These are phyloP conservation scores for Tokudaia tokunoshimensis DNA, from an alignment of 2,797 vertebrate genomes.

Conservation along the genomic window DNA sequence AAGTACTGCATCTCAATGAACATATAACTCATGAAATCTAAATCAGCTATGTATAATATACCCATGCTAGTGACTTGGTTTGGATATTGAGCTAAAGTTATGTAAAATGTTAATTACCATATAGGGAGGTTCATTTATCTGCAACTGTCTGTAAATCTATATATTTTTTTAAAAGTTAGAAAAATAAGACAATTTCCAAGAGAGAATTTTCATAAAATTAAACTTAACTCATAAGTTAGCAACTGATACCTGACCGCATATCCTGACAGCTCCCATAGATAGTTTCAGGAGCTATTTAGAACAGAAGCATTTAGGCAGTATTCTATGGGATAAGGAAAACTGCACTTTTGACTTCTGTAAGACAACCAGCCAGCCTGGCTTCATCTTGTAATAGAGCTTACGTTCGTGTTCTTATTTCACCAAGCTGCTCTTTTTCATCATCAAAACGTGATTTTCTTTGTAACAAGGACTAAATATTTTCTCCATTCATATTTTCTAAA, in stretches of 20 bases:
- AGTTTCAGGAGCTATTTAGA: conserved; percentile 10
- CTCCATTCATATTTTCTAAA: conserved; percentile 46
- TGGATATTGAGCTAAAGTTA: not conserved
- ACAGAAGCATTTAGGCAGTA: not conserved
- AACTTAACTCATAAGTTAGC: not conserved
- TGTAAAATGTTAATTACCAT: not conserved
- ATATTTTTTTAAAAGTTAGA: conserved; percentile 35
- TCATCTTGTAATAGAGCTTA: conserved; percentile 49
- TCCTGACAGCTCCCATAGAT: not conserved
- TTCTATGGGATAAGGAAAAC: conserved; percentile 42
- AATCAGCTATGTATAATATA: not conserved
- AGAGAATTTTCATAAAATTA: conserved; percentile 23
- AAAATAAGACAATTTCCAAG: not conserved
- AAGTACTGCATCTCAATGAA: not conserved
- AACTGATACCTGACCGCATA: not conserved
- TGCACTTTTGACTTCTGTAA: conserved; percentile 2
- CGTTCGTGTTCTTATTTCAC: conserved; percentile 11
- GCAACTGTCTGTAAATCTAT: not conserved
- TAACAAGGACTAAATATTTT: conserved; percentile 52
- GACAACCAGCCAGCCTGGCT: not conserved
- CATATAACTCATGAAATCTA: not conserved
- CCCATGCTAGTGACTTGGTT: not conserved
- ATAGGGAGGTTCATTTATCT: not conserved
- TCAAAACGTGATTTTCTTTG: conserved; percentile 56
- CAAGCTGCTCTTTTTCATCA: not conserved